A percentile compares a stretch with the other conserved stretches of the same genome.
These are phyloP conservation scores for Tapirus indicus DNA, from an alignment of 2,797 vertebrate genomes.

Conservation along the genomic window DNA sequence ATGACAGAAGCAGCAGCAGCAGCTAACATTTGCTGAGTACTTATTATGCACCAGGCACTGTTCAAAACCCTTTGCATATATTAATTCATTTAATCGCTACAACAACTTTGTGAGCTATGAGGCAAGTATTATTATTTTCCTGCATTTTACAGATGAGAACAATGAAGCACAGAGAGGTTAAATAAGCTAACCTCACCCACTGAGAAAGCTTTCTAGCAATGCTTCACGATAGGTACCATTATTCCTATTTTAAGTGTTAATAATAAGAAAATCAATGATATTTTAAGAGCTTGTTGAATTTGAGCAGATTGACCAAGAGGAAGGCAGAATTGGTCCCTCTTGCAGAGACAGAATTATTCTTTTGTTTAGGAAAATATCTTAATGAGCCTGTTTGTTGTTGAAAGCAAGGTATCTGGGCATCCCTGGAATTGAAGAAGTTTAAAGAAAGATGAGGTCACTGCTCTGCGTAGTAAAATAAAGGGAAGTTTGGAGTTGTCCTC, in stretches of 20 bases:
- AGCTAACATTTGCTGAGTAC: neutral
- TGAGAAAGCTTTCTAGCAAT: slow-evolving; percentile 44
- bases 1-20: neutral
- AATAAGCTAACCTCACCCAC: neutral
- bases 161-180: neutral
- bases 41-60: neutral
- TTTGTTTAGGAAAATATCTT: slow-evolving; percentile 31
- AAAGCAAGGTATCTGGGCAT: neutral
- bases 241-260: slow-evolving; percentile 24
- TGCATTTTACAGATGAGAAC: slow-evolving; percentile 20
- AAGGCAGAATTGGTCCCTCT: slow-evolving; percentile 41
- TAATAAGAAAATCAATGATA: slow-evolving; percentile 44
- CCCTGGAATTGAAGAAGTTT: neutral
- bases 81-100: neutral
- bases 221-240: neutral
- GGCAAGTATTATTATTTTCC: neutral
- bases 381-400: neutral
- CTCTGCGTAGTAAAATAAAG: slow-evolving; percentile 8
- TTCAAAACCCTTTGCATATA: slow-evolving; percentile 16
- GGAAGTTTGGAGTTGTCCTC: neutral
- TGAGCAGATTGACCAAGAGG: neutral
- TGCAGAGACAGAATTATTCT: slow-evolving; percentile 60
- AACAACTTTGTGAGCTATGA: neutral
- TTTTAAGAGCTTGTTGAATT: slow-evolving; percentile 42
- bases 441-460: neutral